Base-by-base conservation (phyloP, 1,140 invertebrate species). In the Drosophila nikananu region DNA sequence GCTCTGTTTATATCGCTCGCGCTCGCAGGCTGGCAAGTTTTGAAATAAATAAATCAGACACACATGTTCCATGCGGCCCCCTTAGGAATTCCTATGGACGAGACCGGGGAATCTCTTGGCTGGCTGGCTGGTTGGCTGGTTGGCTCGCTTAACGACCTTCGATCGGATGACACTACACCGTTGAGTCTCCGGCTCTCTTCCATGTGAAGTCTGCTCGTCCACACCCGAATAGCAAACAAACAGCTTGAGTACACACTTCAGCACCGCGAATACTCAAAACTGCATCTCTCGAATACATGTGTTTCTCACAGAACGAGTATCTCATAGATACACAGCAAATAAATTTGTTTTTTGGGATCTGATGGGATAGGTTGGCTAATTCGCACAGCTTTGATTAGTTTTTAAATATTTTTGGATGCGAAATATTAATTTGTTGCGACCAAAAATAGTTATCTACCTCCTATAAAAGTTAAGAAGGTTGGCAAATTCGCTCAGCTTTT, bases 131-230 rank as follows among this genome's bases (percentile, higher is more conserved):
- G n/a, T n/a, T 54, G 30, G 30, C 13, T 37, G 32, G 19, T 21
- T 39, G 32, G 52, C 21, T 55, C 13, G 32, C 52, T 55, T 23
- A 39, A 23, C 70, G 66, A 73, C 70, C 70, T 73, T 73, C 70
- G 70, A 73, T 73, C 70, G 70, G 67, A 73, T 73, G 70, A 73
- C 46, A 73, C 67, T 73, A 72, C 13, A 48, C 30, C n/a, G 8
- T 55, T 15, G 42, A 49, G 19, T 65, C 27, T 44, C 17, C 37
- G 19, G 10, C 61, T 19, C 27, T 27, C 25, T 39, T 30, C 30
- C 54, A 52, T 32, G 21, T 59, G 52, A 73, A 49, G 42, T 70
- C 41, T 35, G 46, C 44, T 30, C 66, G 41, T 42, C 54, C 68
- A 44, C 68, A 44, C 70, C 70, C 70, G 54, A 25, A 52, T 23